A percentile compares a stretch with the other conserved stretches of the same genome.
phyloP scores from a whole-genome alignment of 1,140 invertebrate genomes.

The Sarcophaga bullata region DNA sequence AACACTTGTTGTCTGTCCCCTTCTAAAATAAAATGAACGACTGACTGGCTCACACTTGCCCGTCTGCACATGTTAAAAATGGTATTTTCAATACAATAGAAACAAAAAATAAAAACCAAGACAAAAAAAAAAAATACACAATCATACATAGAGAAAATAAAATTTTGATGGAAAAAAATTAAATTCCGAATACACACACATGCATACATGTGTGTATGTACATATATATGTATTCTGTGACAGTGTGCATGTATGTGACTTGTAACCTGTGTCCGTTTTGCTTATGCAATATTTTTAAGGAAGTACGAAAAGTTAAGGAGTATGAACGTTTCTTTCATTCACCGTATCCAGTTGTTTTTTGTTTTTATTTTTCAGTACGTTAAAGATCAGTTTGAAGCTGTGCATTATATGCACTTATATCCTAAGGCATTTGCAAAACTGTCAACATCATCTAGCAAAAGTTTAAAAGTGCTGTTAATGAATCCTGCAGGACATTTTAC shows the following conservation, averaged over 20 bases:
- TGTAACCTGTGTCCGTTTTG: conserved; percentile 24
- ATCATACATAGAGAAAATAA: no score
- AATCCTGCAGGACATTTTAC: conserved; percentile 36
- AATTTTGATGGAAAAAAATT: no score
- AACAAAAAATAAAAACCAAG: not conserved
- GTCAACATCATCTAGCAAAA: conserved; percentile 38
- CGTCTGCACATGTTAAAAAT: conserved; percentile 18
- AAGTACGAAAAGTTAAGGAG: not conserved
- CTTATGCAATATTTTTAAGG: conserved; percentile 2
- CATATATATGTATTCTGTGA: not conserved
- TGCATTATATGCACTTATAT: conserved; percentile 4
- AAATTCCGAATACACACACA: not conserved
- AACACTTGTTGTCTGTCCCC: not conserved
- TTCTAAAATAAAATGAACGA: not conserved
- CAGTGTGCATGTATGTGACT: not conserved
- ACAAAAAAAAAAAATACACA: not conserved
- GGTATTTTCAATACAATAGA: no score
- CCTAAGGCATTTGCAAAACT: conserved; percentile 28
- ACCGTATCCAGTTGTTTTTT: not conserved
- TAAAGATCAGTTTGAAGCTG: not conserved
- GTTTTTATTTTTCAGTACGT: not conserved
- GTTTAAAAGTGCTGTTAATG: conserved; percentile 38
- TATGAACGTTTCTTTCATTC: not conserved
- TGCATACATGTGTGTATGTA: not conserved
- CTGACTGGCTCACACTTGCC: not conserved